phyloP scores from a whole-genome alignment of 2,113 vertebrate genomes.

The Phylloscopus trochilus region DNA sequence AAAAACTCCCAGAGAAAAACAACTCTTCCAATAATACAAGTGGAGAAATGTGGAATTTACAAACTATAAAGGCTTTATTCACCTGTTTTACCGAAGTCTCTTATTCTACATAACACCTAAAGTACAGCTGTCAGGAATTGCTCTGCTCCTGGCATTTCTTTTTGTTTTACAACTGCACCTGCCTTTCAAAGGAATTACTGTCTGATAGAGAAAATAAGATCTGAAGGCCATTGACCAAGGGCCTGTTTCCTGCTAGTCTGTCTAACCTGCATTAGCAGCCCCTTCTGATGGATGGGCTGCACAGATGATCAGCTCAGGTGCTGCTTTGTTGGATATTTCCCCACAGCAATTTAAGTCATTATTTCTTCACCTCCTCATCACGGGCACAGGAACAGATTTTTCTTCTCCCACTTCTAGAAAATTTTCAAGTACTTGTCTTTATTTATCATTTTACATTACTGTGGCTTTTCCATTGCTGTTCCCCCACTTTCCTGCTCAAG shows the following conservation, averaged over 20 bases:
- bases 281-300: background rate
- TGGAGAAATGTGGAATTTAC: background rate
- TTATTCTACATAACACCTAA: background rate
- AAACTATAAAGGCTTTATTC: background rate
- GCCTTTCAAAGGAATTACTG: background rate
- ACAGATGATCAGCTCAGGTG: constrained; percentile 21
- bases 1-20: background rate
- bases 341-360: constrained; percentile 30
- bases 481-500: background rate
- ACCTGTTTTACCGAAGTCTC: background rate
- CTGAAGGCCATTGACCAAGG: background rate
- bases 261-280: background rate
- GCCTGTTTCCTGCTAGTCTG: background rate
- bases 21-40: background rate
- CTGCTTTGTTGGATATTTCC: background rate
- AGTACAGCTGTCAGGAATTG: background rate
- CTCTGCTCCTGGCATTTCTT: background rate
- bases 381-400: background rate
- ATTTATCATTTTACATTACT: constrained; percentile 3
- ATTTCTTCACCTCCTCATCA: background rate
- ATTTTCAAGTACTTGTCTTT: background rate
- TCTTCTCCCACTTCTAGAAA: background rate
- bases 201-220: background rate
- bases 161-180: background rate
- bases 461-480: background rate